Conservation (phyloP, 2,888 invertebrate species). For the Byasa hedistus region DNA sequence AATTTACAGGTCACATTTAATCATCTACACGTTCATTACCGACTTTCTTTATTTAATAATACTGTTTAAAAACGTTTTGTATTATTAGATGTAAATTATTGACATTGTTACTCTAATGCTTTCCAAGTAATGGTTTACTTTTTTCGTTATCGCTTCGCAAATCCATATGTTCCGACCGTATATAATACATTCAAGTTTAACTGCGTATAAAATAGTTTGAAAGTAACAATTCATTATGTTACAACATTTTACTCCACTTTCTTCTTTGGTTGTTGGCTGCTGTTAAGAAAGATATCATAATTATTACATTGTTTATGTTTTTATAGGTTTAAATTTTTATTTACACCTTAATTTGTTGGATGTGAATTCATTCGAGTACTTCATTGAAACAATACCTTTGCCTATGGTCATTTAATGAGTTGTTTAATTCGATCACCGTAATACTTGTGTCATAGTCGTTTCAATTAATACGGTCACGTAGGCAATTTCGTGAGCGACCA, state of each 20-base stretch:
- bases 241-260: conserved; percentile 35
- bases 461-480: conserved; percentile 55
- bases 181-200: conserved; percentile 28
- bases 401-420: conserved; percentile 20
- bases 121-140: conserved; percentile 53
- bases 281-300: conserved; percentile 1
- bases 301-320: not conserved
- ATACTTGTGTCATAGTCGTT: conserved; percentile 33
- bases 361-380: conserved; percentile 17
- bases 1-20: conserved; percentile 23
- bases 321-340: too few species aligned
- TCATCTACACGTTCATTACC: not conserved
- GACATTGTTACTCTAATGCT: not conserved
- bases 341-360: not conserved
- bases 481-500: conserved; percentile 47
- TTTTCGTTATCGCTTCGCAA: conserved; percentile 52
- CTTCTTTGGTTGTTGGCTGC: conserved; percentile 29
- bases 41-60: not conserved
- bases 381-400: conserved; percentile 16
- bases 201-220: conserved; percentile 32
- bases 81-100: not conserved
- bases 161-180: conserved; percentile 14
- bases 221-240: conserved; percentile 34
- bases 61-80: not conserved
- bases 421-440: conserved; percentile 34